Base-by-base conservation (phyloP, 30 jellyfish, hydroid and myxozoan species). In the Pelagia noctiluca region DNA sequence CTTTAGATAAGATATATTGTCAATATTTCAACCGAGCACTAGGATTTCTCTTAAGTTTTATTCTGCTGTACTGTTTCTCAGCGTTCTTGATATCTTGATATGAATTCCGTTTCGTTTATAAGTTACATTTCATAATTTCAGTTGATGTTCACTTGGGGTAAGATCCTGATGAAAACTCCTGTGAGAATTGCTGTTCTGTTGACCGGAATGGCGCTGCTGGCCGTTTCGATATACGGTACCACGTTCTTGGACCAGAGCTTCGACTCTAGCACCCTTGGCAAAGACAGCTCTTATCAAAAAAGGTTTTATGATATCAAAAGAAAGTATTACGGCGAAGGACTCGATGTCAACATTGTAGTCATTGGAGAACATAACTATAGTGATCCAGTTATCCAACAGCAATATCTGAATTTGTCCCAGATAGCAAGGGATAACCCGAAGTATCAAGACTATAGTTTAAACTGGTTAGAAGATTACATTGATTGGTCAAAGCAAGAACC, bases 181-280 rank as follows among this genome's bases (percentile, higher is more conserved):
- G 85, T 78, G 35, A 62, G 87, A 75, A 49, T 85, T 0, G 64
- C 53, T 3, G 94, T 91, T 19, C 85, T 84, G 3, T 19, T 78
- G 1, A 23, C 80, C 22, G 93, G 94, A 3, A 48, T 74, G 30
- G 71, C 87, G 11, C 38, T 50, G 22, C 71, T 83, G 25, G 96
- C 83, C 0, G 87, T 79, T 1, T 89, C 97, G 16, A 50, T 73
- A 18, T 91, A 86, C 47, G 98, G 96, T 22, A 78, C 98, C 31
- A 74, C 87, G 32, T 54, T 67, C 30, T 71, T 91, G 21, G 94
- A 84, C 73, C 96, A 91, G 65, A 85, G 95, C 63, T 91, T 91
- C 76, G 96, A 91, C 66, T 69, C 91, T 57, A 57, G 90, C 47
- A 71, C 86, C 18, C 94, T 91, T 24, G 98, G 98, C 2, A 73